Evolutionary conservation across 2,797 vertebrate species (phyloP).

Genomic region (Acrossocheilus fasciatus): DNA sequence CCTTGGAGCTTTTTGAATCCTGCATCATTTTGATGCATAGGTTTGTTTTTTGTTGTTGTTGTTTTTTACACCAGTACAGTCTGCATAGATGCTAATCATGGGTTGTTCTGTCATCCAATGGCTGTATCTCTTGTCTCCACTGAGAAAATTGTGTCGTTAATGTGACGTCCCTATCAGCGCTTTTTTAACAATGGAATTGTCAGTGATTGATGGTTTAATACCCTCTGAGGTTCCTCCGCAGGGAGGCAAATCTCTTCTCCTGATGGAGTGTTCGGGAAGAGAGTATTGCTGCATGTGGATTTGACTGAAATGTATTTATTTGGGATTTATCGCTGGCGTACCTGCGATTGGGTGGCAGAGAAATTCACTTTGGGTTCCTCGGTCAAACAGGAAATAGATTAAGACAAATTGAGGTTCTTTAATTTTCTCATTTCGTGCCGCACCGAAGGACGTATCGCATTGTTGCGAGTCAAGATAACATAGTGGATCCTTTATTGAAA

Average conservation of each 20-base stretch:
- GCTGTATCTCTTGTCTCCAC: slow-evolving; percentile 46
- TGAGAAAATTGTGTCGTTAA: slow-evolving; percentile 54
- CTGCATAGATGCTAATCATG: slow-evolving; percentile 44
- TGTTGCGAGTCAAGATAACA: slow-evolving; percentile 4
- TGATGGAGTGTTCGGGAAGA: slow-evolving; percentile 29
- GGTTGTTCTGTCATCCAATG: slow-evolving; percentile 37
- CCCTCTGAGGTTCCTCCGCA: slow-evolving; percentile 30
- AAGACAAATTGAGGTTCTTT: slow-evolving; percentile 42
- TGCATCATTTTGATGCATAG: not conserved
- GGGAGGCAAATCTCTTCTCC: slow-evolving; percentile 27
- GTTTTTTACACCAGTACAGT: not conserved
- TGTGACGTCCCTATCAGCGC: slow-evolving; percentile 47
- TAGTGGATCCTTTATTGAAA: slow-evolving; percentile 18
- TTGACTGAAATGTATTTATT: slow-evolving; percentile 38
- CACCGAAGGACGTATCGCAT: not conserved
- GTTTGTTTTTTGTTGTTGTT: not conserved
- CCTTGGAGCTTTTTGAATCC: not conserved
- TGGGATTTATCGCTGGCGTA: slow-evolving; percentile 43
- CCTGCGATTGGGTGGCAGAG: slow-evolving; percentile 25
- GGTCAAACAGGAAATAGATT: slow-evolving; percentile 27
- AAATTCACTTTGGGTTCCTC: slow-evolving; percentile 25
- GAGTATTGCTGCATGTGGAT: slow-evolving; percentile 18
- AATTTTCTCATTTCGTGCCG: slow-evolving; percentile 22
- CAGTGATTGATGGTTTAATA: slow-evolving; percentile 59
- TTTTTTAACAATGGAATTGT: slow-evolving; percentile 38